Conservation (phyloP, 2,113 vertebrate species). For the Petroica traversi region DNA sequence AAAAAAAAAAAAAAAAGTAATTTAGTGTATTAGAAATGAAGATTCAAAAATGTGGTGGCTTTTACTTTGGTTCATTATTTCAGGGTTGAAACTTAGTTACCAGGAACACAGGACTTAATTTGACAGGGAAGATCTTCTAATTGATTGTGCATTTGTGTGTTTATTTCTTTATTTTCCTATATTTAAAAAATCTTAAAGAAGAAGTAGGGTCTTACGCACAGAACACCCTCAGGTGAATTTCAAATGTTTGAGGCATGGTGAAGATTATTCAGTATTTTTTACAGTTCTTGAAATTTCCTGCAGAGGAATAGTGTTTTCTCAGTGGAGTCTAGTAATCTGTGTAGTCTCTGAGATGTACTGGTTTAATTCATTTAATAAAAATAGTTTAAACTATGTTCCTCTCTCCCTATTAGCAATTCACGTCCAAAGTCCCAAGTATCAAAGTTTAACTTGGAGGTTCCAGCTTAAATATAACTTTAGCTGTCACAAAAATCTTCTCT, state of each 20-base stretch:
- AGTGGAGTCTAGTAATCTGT: background rate
- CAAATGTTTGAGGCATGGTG: background rate
- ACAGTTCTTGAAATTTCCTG: background rate
- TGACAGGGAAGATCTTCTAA: background rate
- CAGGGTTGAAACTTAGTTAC: background rate
- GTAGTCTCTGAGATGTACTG: background rate
- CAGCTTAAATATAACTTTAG: background rate
- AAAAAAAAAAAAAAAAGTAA: background rate
- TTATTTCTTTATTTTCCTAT: background rate
- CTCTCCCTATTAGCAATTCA: background rate
- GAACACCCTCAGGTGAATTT: background rate
- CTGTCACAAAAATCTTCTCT: background rate
- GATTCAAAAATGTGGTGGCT: background rate
- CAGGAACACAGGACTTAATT: background rate
- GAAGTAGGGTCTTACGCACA: background rate
- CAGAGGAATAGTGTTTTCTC: background rate
- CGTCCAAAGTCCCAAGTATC: background rate
- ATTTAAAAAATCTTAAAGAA: background rate
- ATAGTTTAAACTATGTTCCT: background rate
- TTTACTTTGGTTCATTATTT: background rate
- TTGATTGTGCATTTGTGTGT: background rate
- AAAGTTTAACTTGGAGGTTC: background rate
- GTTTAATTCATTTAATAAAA: slow-evolving; percentile 6
- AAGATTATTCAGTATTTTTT: background rate
- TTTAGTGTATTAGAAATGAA: background rate